Conservation (phyloP, 1,140 invertebrate genomes). For the Phortica variegata region DNA sequence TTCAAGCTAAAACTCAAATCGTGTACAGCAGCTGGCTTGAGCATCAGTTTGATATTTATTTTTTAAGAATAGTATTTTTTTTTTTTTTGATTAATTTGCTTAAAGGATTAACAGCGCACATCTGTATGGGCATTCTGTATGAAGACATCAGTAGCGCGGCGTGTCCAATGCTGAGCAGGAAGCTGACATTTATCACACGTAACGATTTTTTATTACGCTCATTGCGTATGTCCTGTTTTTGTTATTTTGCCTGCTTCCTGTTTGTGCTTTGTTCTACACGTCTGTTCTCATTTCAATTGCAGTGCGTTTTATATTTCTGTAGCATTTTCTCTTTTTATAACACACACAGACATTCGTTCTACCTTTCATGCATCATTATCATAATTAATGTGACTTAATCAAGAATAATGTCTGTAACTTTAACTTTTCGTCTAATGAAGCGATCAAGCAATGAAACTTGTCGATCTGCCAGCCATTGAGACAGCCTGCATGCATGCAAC, state of each 20-base stretch:
- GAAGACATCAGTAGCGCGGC: conserved; percentile 17
- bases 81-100: conserved; percentile 52
- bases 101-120: conserved; percentile 38
- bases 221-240: conserved; percentile 8
- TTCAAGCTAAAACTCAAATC: too few relatives aligned
- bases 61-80: too few relatives aligned
- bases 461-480: too few relatives aligned
- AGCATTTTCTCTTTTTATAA: conserved; percentile 15
- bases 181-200: conserved; percentile 56
- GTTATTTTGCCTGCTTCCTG: conserved; percentile 10
- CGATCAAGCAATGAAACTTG: conserved; percentile 18
- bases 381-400: conserved; percentile 57
- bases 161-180: conserved; percentile 55
- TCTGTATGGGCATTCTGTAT: conserved; percentile 3
- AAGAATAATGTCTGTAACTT: conserved; percentile 52
- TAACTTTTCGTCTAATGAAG: conserved; percentile 36
- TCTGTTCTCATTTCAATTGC: conserved; percentile 55
- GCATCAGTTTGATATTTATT: too few relatives aligned
- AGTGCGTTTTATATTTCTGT: conserved; percentile 7
- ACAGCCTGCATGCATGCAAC: conserved; percentile 5
- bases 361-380: conserved; percentile 43
- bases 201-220: too few relatives aligned
- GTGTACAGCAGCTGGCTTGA: too few relatives aligned
- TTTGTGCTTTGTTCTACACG: conserved; percentile 29
- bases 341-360: conserved; percentile 31